phyloP scores from a whole-genome alignment of 2,797 vertebrate species.

The Danio jaintianensis region DNA sequence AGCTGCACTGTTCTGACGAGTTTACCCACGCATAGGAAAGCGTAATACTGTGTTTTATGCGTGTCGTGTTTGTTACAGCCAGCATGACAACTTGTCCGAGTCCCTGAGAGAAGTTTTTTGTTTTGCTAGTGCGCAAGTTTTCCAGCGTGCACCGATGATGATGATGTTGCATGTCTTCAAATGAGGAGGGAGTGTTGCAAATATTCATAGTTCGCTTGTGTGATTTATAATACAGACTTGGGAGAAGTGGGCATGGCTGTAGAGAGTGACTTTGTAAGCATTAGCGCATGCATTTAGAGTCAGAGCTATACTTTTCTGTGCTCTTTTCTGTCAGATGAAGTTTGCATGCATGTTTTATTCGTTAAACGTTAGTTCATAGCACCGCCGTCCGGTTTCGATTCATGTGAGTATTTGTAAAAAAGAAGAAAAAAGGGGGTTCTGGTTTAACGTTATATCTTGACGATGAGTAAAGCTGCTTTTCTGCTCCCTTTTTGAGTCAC shows the following conservation, averaged over 20 bases:
- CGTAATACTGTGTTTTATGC: background rate
- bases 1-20: background rate
- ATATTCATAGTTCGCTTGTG: background rate
- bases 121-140: conserved; percentile 23
- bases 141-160: conserved; percentile 14
- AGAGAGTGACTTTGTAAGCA: background rate
- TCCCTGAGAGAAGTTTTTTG: conserved; percentile 28
- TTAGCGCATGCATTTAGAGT: background rate
- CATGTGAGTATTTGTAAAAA: conserved; percentile 2
- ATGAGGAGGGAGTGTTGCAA: background rate
- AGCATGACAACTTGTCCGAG: conserved; percentile 9
- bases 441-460: conserved; percentile 10
- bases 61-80: conserved; percentile 7
- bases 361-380: background rate
- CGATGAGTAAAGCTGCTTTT: conserved; percentile 39
- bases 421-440: too few species aligned
- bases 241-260: background rate
- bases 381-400: conserved; percentile 8
- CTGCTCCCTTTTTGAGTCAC: conserved; percentile 45
- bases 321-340: background rate
- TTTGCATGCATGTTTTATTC: background rate
- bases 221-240: background rate
- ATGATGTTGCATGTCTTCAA: background rate
- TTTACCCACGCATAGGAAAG: background rate
- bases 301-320: background rate